A percentile compares a stretch with the other conserved stretches of the same genome.
These are phyloP conservation scores for Mormyrus proboscirostris DNA, from an alignment of 2,797 vertebrate species.

Conservation along the genomic window DNA sequence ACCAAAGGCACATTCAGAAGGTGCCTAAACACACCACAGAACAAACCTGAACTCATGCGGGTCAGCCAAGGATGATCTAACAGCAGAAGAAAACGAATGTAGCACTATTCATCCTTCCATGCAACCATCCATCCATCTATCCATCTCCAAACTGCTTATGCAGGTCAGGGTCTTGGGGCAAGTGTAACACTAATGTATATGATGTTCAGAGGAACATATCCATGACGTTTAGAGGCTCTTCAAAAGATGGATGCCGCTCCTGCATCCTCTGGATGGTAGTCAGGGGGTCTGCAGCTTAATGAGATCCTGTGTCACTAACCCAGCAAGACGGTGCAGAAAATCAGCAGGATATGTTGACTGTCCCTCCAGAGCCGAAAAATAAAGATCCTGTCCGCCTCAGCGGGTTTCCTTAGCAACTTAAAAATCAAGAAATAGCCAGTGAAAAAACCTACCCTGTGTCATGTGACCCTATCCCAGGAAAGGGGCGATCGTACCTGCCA, in stretches of 20 bases:
- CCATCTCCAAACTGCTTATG: background rate
- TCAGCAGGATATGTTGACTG: background rate
- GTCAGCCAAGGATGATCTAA: background rate
- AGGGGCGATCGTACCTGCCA: conserved; percentile 13
- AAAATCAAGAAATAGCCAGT: background rate
- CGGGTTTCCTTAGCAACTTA: background rate
- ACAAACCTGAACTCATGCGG: background rate
- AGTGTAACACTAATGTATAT: background rate
- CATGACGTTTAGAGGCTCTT: background rate
- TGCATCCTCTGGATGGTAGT: background rate
- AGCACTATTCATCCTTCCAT: background rate
- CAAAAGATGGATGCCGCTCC: background rate
- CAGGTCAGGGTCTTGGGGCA: background rate
- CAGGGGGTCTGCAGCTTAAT: background rate
- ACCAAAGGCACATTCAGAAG: background rate
- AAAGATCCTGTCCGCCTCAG: background rate
- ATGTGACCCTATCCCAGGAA: background rate
- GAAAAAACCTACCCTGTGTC: background rate
- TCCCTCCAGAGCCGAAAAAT: background rate
- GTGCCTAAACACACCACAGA: background rate
- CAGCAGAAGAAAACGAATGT: background rate
- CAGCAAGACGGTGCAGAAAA: background rate
- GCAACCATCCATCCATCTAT: background rate
- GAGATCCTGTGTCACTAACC: background rate
- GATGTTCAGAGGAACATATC: background rate